Percentiles rank a stretch among this genome's conserved stretches.
Conservation (phyloP, 2,797 vertebrate genomes). For the Cichlasoma orientale region DNA sequence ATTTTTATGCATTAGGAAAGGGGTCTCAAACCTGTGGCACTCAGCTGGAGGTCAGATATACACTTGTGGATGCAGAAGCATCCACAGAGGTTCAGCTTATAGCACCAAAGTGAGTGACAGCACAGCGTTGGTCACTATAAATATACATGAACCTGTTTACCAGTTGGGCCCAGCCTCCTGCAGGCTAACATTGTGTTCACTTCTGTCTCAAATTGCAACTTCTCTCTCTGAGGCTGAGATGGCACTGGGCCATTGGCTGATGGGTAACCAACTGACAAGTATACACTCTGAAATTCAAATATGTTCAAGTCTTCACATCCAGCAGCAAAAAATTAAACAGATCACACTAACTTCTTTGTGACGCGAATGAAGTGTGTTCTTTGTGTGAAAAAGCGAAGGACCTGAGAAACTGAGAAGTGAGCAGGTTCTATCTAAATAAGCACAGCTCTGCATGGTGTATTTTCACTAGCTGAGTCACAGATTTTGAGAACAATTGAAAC, state of each 20-base stretch:
- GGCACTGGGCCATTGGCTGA: constrained; percentile 11
- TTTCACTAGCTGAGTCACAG: constrained; percentile 41
- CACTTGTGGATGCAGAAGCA: constrained; percentile 17
- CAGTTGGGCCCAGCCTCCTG: constrained; percentile 40
- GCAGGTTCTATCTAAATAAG: neutral
- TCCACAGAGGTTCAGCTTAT: constrained; percentile 30
- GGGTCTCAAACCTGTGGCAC: neutral
- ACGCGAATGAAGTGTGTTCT: neutral
- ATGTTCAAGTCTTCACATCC: neutral
- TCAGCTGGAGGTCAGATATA: constrained; percentile 14
- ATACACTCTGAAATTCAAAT: neutral
- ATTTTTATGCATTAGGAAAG: neutral
- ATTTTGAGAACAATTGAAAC: constrained; percentile 42
- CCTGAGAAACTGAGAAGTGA: neutral
- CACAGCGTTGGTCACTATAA: constrained; percentile 63
- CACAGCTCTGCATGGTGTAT: neutral
- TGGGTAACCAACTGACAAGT: constrained; percentile 7
- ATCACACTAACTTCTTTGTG: neutral
- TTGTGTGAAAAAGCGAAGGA: neutral
- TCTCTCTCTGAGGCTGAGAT: constrained; percentile 24
- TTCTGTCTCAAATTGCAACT: constrained; percentile 55
- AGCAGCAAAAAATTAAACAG: neutral
- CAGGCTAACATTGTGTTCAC: constrained; percentile 48
- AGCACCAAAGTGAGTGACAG: constrained; percentile 58
- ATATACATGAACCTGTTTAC: constrained; percentile 73